Percentiles rank a stretch among this genome's conserved stretches.
Conservation (phyloP, 2,888 invertebrate species). For the Hypena proboscidalis region DNA sequence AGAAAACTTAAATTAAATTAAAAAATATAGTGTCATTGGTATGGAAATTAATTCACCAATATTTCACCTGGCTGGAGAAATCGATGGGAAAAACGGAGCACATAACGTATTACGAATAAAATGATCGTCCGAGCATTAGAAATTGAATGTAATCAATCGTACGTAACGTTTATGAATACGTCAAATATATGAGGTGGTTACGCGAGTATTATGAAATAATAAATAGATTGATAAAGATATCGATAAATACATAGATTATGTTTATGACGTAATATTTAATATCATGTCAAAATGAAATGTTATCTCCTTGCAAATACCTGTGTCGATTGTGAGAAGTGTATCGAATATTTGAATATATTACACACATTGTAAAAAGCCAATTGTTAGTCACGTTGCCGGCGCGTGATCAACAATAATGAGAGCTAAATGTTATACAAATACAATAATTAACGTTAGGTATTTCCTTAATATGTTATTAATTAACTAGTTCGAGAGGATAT, state of each 20-base stretch:
- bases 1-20: conserved; percentile 27
- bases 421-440: neutral
- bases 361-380: neutral
- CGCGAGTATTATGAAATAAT: neutral
- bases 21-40: conserved; percentile 12
- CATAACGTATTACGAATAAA: conserved; percentile 5
- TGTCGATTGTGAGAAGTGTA: no score
- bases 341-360: neutral
- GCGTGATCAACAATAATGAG: neutral
- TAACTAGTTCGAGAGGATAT: conserved; percentile 16
- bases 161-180: conserved; percentile 6
- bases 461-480: conserved; percentile 10
- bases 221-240: neutral
- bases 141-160: conserved; percentile 22
- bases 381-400: neutral
- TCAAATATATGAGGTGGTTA: neutral
- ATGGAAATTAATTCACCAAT: conserved; percentile 39
- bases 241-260: no score
- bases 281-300: no score
- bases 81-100: conserved; percentile 17
- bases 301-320: no score
- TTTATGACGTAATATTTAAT: no score
- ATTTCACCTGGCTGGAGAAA: conserved; percentile 29
- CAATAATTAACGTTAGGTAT: neutral
- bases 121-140: conserved; percentile 15